phyloP scores from a whole-genome alignment of 2,797 vertebrate genomes.

The Ara ararauna region DNA sequence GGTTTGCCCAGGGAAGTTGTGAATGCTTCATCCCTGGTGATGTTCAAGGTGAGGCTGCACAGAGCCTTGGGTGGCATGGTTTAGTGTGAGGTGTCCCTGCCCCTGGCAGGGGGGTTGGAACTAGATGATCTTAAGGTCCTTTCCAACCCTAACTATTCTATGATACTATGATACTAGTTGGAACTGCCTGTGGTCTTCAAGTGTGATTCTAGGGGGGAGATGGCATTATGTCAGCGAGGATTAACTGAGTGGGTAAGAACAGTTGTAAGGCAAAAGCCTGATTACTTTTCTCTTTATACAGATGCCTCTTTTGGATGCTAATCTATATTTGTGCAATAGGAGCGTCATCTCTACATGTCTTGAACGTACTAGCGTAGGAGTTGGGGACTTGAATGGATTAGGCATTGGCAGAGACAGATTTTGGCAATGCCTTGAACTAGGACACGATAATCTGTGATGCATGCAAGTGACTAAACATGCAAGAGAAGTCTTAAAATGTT shows the following conservation, averaged over 20 bases:
- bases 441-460: neutral
- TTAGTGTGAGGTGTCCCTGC: no score
- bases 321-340: neutral
- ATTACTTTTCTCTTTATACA: neutral
- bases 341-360: neutral
- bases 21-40: no score
- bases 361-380: neutral
- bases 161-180: neutral
- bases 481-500: neutral
- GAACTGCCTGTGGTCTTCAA: neutral
- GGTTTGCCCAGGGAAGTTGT: no score
- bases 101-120: no score
- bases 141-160: no score
- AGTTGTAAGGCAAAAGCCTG: neutral
- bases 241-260: neutral
- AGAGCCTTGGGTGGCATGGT: no score
- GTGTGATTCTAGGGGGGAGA: neutral
- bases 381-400: neutral
- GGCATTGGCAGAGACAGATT: neutral
- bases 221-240: neutral
- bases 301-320: neutral
- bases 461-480: neutral
- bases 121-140: no score
- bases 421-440: neutral
- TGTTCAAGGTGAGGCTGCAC: no score